Conservation (phyloP, 2,888 invertebrate genomes). For the Pegoplata infirma region DNA sequence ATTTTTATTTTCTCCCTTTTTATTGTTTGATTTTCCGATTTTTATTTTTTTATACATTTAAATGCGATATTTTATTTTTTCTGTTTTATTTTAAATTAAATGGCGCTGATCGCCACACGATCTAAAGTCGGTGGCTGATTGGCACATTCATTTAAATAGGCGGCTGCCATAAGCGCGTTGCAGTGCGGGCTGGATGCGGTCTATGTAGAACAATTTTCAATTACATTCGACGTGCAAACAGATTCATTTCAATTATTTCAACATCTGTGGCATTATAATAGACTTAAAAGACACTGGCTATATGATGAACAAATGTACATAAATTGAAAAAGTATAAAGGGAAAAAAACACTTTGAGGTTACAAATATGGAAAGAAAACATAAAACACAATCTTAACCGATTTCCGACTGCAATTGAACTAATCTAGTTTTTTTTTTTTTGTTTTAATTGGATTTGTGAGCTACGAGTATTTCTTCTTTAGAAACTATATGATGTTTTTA, state of each 20-base stretch:
- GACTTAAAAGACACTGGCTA: constrained; percentile 14
- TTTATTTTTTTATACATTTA: constrained; percentile 22
- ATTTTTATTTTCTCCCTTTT: constrained; percentile 8
- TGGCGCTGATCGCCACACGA: constrained; percentile 66
- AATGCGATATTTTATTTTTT: constrained; percentile 15
- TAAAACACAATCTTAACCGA: not conserved
- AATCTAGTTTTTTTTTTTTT: no score
- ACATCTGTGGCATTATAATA: constrained; percentile 70
- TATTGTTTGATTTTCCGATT: not conserved
- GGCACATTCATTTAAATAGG: not conserved
- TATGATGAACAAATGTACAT: not conserved
- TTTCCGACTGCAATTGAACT: no score
- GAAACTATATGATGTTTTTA: not conserved
- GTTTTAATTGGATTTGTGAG: not conserved
- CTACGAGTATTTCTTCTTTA: not conserved
- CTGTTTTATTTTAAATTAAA: constrained; percentile 72
- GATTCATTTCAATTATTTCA: constrained; percentile 75
- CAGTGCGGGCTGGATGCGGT: constrained; percentile 16
- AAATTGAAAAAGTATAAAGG: no score
- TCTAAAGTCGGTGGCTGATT: constrained; percentile 15
- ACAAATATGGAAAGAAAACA: not conserved
- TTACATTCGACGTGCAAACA: constrained; percentile 74
- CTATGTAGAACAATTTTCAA: constrained; percentile 67
- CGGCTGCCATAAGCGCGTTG: no score
- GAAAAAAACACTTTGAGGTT: not conserved